Conservation (phyloP, 1,140 invertebrate species). For the Drosophila mauritiana region DNA sequence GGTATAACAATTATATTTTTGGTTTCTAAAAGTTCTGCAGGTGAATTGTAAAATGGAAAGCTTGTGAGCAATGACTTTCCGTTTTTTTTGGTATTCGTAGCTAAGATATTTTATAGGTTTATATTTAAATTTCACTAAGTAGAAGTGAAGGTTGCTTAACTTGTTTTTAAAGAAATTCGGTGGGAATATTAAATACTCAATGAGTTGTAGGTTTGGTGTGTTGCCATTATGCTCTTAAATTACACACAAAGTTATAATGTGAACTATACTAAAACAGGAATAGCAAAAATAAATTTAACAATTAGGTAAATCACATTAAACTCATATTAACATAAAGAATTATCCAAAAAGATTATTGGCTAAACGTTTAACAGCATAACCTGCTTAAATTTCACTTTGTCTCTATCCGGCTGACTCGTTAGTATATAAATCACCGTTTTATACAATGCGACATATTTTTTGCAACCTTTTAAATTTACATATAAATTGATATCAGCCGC, state of each 20-base stretch:
- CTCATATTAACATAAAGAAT: background rate
- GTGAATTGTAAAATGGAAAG: slow-evolving; percentile 63
- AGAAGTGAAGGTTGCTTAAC: slow-evolving; percentile 17
- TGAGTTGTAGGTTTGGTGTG: background rate
- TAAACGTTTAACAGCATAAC: background rate
- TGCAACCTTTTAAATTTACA: slow-evolving; percentile 57
- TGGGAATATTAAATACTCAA: slow-evolving; percentile 10
- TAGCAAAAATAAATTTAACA: background rate
- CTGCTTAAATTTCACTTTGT: slow-evolving; percentile 19
- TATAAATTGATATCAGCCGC: slow-evolving; percentile 46
- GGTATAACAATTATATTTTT: slow-evolving; percentile 50
- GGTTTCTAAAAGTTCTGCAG: slow-evolving; percentile 29
- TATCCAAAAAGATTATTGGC: background rate
- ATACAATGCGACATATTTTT: slow-evolving; percentile 38
- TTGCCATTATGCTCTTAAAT: background rate
- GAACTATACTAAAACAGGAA: background rate
- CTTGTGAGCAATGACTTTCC: slow-evolving; percentile 48
- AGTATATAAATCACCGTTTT: slow-evolving; percentile 40
- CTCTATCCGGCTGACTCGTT: slow-evolving; percentile 10
- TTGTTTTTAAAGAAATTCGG: background rate
- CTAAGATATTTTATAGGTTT: slow-evolving; percentile 17
- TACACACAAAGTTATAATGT: background rate
- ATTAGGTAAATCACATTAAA: too few relatives aligned
- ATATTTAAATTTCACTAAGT: slow-evolving; percentile 42
- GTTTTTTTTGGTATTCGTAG: slow-evolving; percentile 35